A percentile compares a stretch with the other conserved stretches of the same genome.
Conservation (phyloP, 2,888 invertebrate genomes). For the Pterostichus niger region DNA sequence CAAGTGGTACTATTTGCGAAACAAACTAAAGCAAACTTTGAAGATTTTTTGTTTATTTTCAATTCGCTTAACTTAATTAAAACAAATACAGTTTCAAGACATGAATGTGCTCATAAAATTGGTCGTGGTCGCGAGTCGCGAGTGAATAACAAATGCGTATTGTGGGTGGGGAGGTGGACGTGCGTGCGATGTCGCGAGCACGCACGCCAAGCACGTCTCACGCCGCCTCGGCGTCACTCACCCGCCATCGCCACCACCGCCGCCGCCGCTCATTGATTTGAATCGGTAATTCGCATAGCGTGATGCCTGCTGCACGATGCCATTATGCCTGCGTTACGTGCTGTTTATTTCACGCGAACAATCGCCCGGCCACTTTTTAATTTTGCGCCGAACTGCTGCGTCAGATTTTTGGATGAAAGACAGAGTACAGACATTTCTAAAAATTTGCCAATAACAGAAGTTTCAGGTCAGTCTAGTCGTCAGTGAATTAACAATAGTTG, state of each 20-base stretch:
- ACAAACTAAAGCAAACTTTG: no score
- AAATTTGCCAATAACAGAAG: no score
- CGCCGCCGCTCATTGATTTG: slow-evolving; percentile 63
- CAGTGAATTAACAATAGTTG: no score
- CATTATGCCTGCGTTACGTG: slow-evolving; percentile 15
- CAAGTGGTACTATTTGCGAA: no score
- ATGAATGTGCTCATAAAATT: neutral
- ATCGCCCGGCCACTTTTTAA: slow-evolving; percentile 14
- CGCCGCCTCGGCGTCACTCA: slow-evolving; percentile 47
- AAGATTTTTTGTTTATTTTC: neutral
- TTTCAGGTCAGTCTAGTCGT: no score
- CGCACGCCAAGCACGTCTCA: slow-evolving; percentile 60
- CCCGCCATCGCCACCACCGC: slow-evolving; percentile 31
- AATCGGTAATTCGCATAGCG: slow-evolving; percentile 66
- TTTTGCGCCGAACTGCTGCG: neutral
- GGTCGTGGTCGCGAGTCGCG: neutral
- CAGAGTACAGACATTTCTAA: neutral
- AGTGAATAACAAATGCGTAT: slow-evolving; percentile 7
- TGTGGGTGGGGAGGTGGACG: neutral
- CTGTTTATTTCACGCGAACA: slow-evolving; percentile 23
- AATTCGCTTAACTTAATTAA: slow-evolving; percentile 34
- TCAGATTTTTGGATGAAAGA: neutral
- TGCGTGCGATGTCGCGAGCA: slow-evolving; percentile 52
- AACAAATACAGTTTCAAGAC: slow-evolving; percentile 10
- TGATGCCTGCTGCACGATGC: slow-evolving; percentile 22